phyloP scores from a whole-genome alignment of 1,140 invertebrate species.

The Drosophila ironensis region DNA sequence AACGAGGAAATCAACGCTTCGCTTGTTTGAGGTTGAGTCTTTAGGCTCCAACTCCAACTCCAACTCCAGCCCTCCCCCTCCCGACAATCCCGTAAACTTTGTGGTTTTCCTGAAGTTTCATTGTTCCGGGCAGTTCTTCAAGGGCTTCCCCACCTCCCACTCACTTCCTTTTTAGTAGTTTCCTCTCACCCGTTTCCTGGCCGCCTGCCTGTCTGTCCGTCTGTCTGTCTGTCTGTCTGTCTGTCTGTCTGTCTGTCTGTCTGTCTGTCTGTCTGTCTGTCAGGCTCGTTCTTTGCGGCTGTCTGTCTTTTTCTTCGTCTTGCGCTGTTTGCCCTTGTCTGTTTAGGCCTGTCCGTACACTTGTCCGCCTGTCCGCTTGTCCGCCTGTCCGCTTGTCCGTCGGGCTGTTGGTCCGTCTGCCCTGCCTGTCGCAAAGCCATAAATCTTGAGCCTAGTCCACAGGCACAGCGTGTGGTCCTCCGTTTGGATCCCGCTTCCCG shows the following conservation, averaged over 20 bases:
- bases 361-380: slow-evolving; percentile 21
- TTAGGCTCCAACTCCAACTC: slow-evolving; percentile 4
- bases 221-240: slow-evolving; percentile 5
- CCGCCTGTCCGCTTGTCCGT: slow-evolving; percentile 7
- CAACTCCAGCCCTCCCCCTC: no score
- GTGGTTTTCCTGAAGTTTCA: slow-evolving; percentile 39
- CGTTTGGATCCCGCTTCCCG: slow-evolving; percentile 1
- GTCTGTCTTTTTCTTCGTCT: not conserved
- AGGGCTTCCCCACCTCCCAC: slow-evolving; percentile 16
- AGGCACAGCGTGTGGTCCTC: slow-evolving; percentile 43
- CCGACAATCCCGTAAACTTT: slow-evolving; percentile 15
- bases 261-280: slow-evolving; percentile 13
- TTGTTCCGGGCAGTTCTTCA: slow-evolving; percentile 32
- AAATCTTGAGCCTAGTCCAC: slow-evolving; percentile 67
- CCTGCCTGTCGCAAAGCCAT: slow-evolving; percentile 52
- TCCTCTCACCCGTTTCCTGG: not conserved
- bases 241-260: slow-evolving; percentile 2
- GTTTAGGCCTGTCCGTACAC: not conserved
- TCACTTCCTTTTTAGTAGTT: not conserved
- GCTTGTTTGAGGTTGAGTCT: slow-evolving; percentile 13
- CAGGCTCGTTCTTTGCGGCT: not conserved
- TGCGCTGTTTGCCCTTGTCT: not conserved
- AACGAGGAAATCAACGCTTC: slow-evolving; percentile 17
- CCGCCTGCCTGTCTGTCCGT: slow-evolving; percentile 3
- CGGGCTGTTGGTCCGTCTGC: slow-evolving; percentile 20